phyloP scores from a whole-genome alignment of 2,113 vertebrate genomes.

The Gorsachius goisagi region DNA sequence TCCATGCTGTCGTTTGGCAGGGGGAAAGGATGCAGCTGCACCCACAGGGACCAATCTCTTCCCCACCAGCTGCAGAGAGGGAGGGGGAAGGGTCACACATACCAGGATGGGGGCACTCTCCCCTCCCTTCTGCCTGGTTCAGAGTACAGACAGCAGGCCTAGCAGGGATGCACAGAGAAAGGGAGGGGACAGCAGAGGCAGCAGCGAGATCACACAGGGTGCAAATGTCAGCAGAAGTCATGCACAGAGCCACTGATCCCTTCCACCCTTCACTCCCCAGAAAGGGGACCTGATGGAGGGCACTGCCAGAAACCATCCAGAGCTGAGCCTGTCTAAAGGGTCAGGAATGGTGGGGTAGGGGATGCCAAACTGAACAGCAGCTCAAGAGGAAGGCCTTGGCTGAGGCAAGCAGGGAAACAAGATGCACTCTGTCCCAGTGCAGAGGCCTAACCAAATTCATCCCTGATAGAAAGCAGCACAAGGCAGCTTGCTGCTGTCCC shows the following conservation, averaged over 20 bases:
- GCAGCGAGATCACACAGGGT: neutral
- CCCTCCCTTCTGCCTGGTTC: neutral
- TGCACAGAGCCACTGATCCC: neutral
- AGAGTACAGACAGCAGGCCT: neutral
- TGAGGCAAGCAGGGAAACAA: neutral
- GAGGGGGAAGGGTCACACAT: rapidly evolving
- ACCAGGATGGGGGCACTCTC: neutral
- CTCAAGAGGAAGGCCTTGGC: neutral
- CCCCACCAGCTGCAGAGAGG: neutral
- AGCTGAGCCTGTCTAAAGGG: neutral
- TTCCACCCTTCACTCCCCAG: neutral
- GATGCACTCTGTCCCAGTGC: neutral
- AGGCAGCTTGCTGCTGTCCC: neutral
- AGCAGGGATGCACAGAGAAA: neutral
- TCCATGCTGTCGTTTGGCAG: neutral
- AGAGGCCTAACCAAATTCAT: neutral
- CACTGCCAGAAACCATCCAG: neutral
- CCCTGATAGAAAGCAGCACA: neutral
- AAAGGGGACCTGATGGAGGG: neutral
- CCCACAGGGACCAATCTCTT: neutral
- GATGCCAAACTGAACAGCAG: neutral
- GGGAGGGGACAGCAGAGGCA: neutral
- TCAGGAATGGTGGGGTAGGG: neutral
- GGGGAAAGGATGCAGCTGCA: neutral
- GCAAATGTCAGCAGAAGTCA: neutral